Conservation (phyloP, 1,140 invertebrate genomes). For the Nilaparvata lugens region DNA sequence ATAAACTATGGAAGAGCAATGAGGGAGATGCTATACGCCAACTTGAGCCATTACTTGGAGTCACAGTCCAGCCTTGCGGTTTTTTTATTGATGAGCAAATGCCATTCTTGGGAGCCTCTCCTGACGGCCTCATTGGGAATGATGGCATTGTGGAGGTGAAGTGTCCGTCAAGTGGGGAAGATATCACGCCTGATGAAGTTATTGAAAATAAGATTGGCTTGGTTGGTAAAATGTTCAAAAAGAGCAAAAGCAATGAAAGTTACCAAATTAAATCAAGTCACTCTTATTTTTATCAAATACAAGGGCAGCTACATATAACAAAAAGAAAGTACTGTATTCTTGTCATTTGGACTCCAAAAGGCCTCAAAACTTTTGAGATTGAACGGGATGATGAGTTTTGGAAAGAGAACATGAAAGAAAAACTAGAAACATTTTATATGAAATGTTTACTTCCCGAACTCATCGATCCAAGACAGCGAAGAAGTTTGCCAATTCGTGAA, state of each 20-base stretch:
- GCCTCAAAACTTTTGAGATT: slow-evolving; percentile 18
- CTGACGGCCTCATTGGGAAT: no score
- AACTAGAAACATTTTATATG: no score
- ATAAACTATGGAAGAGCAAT: no score
- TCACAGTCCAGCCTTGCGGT: no score
- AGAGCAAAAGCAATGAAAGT: background rate
- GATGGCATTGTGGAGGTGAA: slow-evolving; percentile 32
- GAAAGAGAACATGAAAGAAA: no score
- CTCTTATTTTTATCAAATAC: slow-evolving; percentile 35
- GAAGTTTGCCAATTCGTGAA: no score
- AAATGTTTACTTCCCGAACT: no score
- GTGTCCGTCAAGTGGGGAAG: slow-evolving; percentile 27
- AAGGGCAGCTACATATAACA: slow-evolving; percentile 34
- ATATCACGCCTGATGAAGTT: slow-evolving; percentile 20
- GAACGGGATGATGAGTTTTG: slow-evolving; percentile 18
- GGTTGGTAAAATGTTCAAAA: slow-evolving; percentile 18
- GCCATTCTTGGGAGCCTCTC: no score
- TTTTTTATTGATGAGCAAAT: no score
- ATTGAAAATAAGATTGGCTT: slow-evolving; percentile 15
- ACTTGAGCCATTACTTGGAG: no score
- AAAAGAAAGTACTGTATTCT: slow-evolving; percentile 33
- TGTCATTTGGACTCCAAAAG: slow-evolving; percentile 30
- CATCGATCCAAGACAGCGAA: no score
- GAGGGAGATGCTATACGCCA: no score
- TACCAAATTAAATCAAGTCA: slow-evolving; percentile 29